A percentile compares a stretch with the other conserved stretches of the same genome.
Evolutionary conservation across 2,888 invertebrate genomes (phyloP).

Genomic region (Aspidiotus rigidus): DNA sequence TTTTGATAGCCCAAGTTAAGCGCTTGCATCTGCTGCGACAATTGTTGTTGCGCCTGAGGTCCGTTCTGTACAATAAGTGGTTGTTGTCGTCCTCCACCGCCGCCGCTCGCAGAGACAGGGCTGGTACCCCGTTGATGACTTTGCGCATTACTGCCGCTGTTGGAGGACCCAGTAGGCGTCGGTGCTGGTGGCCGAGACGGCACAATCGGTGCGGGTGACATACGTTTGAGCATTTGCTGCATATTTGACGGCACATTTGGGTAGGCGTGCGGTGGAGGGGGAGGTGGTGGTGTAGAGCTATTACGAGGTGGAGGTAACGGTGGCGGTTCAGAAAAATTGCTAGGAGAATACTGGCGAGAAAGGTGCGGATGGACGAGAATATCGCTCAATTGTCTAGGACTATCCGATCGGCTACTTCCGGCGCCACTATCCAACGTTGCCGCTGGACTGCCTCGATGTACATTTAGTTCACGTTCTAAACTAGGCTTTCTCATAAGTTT

Average conservation of each 20-base stretch:
- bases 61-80: slow-evolving; percentile 76
- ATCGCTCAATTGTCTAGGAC: slow-evolving; percentile 55
- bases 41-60: slow-evolving; percentile 72
- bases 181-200: slow-evolving; percentile 38
- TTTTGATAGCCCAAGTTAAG: slow-evolving; percentile 57
- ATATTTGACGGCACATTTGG: slow-evolving; percentile 56
- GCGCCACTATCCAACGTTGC: slow-evolving; percentile 69
- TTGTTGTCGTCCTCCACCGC: slow-evolving; percentile 49
- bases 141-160: slow-evolving; percentile 34
- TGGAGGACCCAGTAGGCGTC: slow-evolving; percentile 38
- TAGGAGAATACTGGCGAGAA: slow-evolving; percentile 63
- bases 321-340: slow-evolving; percentile 50
- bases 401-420: slow-evolving; percentile 80
- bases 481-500: slow-evolving; percentile 81
- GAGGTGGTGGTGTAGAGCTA: slow-evolving; percentile 53
- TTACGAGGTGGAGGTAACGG: slow-evolving; percentile 67
- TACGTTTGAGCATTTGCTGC: slow-evolving; percentile 64
- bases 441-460: slow-evolving; percentile 71
- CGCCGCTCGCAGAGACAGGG: slow-evolving; percentile 49
- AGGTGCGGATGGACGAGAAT: slow-evolving; percentile 54
- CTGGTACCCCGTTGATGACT: slow-evolving; percentile 61
- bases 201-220: slow-evolving; percentile 62
- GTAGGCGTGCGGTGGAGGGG: slow-evolving; percentile 52
- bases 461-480: slow-evolving; percentile 69
- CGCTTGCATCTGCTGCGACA: slow-evolving; percentile 80